These are phyloP conservation scores for Zeus faber DNA, from an alignment of 2,113 vertebrate genomes.

Conservation along the genomic window DNA sequence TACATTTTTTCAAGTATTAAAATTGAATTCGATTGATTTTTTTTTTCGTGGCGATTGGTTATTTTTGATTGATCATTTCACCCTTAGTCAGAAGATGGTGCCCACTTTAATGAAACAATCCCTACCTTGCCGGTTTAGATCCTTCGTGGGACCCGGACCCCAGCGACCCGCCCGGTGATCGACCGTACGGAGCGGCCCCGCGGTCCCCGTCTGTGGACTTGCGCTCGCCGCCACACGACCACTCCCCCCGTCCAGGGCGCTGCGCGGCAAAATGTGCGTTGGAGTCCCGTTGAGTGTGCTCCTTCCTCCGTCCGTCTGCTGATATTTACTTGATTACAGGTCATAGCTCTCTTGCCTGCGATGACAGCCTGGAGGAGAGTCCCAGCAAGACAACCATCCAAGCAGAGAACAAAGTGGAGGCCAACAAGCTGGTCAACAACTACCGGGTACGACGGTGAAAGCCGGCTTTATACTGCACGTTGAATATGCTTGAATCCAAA, in stretches of 20 bases:
- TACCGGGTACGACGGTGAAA: conserved; percentile 74
- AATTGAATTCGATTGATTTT: too few species aligned
- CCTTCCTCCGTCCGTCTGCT: background rate
- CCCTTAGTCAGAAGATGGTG: too few species aligned
- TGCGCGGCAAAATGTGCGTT: conserved; percentile 40
- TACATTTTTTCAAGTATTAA: too few species aligned
- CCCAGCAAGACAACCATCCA: conserved; percentile 73
- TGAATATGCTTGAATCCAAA: background rate
- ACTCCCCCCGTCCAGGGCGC: conserved; percentile 49
- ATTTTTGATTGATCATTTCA: too few species aligned
- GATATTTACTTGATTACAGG: conserved; percentile 31
- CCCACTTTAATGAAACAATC: too few species aligned
- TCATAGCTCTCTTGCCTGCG: conserved; percentile 23
- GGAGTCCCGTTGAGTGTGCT: background rate
- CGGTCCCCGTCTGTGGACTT: too few species aligned
- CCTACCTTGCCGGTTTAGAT: too few species aligned
- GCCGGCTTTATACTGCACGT: background rate
- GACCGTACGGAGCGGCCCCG: too few species aligned
- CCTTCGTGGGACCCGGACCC: too few species aligned
- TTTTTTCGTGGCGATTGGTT: too few species aligned
- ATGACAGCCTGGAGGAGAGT: conserved; percentile 70
- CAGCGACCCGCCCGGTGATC: too few species aligned
- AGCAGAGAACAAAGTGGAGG: conserved; percentile 81
- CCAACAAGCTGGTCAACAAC: conserved; percentile 85
- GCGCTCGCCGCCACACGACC: too few species aligned